Percentiles rank a stretch among this genome's conserved stretches.
These are phyloP conservation scores for Aptenodytes forsteri DNA, from an alignment of 2,113 vertebrate species.

Conservation along the genomic window DNA sequence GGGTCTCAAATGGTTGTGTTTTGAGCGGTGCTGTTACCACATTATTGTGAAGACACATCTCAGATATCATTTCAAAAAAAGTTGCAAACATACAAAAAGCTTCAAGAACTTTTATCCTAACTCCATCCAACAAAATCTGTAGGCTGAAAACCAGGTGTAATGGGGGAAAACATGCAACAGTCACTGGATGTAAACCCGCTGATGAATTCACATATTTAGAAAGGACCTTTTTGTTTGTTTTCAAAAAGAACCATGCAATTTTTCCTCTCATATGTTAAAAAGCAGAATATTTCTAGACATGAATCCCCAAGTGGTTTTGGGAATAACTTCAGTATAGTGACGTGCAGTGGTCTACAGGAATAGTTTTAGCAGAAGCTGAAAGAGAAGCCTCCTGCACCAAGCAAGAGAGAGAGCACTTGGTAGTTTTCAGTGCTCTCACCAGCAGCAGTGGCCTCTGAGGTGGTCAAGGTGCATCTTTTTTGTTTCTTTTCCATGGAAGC, in stretches of 20 bases:
- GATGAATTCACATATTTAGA: not conserved
- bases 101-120: constrained; percentile 3
- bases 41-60: not conserved
- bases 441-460: not conserved
- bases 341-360: not conserved
- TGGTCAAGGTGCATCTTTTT: not conserved
- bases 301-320: not conserved
- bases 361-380: not conserved
- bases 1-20: not conserved
- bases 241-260: not conserved
- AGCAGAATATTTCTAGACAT: accelerated
- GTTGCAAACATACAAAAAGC: not conserved
- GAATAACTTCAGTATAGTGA: not conserved
- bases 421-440: not conserved
- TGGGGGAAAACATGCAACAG: not conserved
- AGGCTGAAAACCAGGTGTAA: not conserved
- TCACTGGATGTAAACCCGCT: not conserved
- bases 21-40: not conserved
- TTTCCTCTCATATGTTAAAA: not conserved
- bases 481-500: not conserved
- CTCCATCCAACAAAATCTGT: not conserved
- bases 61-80: not conserved
- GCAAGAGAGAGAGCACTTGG: not conserved
- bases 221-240: not conserved
- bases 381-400: not conserved